Percentiles rank a stretch among this genome's conserved stretches.
These are phyloP conservation scores for Erythrocebus patas DNA, from an alignment of 2,113 vertebrate genomes.

Conservation along the genomic window DNA sequence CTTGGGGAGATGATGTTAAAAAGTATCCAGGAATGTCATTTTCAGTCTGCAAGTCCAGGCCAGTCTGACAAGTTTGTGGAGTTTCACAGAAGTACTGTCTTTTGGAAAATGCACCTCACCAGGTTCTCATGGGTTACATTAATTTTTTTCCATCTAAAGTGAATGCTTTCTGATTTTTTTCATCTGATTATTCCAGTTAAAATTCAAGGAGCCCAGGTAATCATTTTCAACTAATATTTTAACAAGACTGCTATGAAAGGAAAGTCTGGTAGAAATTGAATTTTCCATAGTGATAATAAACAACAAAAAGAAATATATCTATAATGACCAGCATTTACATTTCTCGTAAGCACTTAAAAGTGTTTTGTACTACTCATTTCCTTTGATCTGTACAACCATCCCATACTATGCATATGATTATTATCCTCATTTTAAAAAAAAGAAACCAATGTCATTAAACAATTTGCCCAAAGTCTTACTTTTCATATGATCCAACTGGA, in stretches of 20 bases:
- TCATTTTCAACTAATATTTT: not conserved
- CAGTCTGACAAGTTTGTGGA: not conserved
- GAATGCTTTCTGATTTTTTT: not conserved
- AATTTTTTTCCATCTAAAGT: not conserved
- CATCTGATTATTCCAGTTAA: not conserved
- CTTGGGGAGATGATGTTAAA: not conserved
- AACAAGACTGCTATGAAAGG: not conserved
- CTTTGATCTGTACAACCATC: not conserved
- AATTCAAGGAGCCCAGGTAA: not conserved
- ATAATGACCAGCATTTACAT: not conserved
- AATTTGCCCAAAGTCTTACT: not conserved
- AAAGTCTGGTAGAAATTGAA: not conserved
- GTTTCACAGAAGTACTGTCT: not conserved
- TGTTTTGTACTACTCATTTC: not conserved
- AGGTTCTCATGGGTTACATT: not conserved
- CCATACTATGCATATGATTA: not conserved
- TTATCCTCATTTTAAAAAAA: not conserved
- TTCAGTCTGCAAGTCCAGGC: not conserved
- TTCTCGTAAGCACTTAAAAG: not conserved
- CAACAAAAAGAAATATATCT: not conserved
- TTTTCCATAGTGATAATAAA: not conserved
- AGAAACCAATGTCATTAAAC: not conserved
- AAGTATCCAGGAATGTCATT: not conserved
- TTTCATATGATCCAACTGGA: not conserved
- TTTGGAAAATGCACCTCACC: not conserved